These are phyloP conservation scores for Sogatella furcifera DNA, from an alignment of 1,140 invertebrate genomes.

Conservation along the genomic window DNA sequence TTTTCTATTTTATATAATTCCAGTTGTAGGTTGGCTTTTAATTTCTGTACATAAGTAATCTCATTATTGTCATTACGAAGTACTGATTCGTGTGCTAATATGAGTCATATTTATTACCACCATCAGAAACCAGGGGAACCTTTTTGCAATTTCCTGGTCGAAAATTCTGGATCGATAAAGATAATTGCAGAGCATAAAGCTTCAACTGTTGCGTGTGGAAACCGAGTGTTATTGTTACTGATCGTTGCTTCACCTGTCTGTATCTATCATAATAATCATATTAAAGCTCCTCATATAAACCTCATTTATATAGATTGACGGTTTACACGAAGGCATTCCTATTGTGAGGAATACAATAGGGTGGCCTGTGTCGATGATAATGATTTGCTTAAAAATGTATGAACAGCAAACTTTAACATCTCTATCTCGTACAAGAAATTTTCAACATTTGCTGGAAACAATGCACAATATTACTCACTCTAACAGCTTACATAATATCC, in stretches of 20 bases:
- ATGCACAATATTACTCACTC: too few relatives aligned
- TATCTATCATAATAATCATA: constrained; percentile 4
- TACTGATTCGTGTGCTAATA: neutral
- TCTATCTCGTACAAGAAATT: too few relatives aligned
- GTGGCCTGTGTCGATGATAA: too few relatives aligned
- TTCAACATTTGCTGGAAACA: too few relatives aligned
- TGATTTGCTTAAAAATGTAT: too few relatives aligned
- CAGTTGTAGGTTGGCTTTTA: neutral
- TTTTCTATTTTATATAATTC: neutral
- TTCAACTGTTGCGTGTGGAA: neutral
- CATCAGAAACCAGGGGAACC: neutral
- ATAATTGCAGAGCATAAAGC: constrained; percentile 4
- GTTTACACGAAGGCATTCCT: too few relatives aligned
- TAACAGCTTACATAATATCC: too few relatives aligned
- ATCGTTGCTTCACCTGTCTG: neutral
- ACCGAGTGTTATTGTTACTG: neutral
- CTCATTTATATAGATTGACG: too few relatives aligned
- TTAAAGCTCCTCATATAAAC: too few relatives aligned
- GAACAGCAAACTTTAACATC: too few relatives aligned
- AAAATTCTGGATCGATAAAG: neutral
- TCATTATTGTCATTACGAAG: neutral
- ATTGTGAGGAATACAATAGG: too few relatives aligned
- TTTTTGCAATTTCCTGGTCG: neutral
- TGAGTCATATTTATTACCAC: neutral
- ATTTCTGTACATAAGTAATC: neutral